Base-by-base conservation (phyloP, 2,113 vertebrate species). In the Syngnathoides biaculeatus region DNA sequence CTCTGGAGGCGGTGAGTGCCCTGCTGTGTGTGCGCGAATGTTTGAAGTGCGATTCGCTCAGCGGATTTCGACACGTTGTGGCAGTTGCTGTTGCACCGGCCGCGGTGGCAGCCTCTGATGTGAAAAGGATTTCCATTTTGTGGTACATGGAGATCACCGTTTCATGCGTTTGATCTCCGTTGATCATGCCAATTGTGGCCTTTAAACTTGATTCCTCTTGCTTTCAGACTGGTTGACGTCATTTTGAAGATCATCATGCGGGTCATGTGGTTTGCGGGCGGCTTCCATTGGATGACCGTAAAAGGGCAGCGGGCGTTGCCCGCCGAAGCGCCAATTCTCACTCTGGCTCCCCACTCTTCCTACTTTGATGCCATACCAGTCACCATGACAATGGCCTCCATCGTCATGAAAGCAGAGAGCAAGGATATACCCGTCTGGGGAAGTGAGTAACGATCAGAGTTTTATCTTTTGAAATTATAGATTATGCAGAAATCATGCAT, bases 341-440 rank as follows among this genome's bases (percentile, higher is more conserved):
- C 95, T 0, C 88, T 98, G 79, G 97, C 94, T 5, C 97, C 97
- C 0, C 97, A 99, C 86, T 98, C 97, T 0, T 98, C 97, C 17
- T 98, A 98, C 83, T 98, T 99, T 3, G 96, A 98, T 27, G 96
- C 96, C 80, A 99, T 99, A 83, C 96, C 97, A 0, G 95, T 99
- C 78, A 98, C 97, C 8, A 98, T 98, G 97, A 96, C 95, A 24
- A 98, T 99, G 86, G 94, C 96, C 11, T 99, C 97, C 56, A 94
- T 99, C 64, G 96, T 99, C 79, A 97, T 98, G 95, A 98, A 98
- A 90, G 92, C 95, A 0, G 97, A 98, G 90, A 98, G 96, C 92
- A 96, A 96, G 89, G 93, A 99, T 79, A 95, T 99, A 91, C 97
- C 96, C 52, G 79, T 99, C 5, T 99, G 97, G 97, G 97, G 97